Evolutionary conservation across 2,888 invertebrate genomes (phyloP).

Genomic region (Macrosiphum euphorbiae): DNA sequence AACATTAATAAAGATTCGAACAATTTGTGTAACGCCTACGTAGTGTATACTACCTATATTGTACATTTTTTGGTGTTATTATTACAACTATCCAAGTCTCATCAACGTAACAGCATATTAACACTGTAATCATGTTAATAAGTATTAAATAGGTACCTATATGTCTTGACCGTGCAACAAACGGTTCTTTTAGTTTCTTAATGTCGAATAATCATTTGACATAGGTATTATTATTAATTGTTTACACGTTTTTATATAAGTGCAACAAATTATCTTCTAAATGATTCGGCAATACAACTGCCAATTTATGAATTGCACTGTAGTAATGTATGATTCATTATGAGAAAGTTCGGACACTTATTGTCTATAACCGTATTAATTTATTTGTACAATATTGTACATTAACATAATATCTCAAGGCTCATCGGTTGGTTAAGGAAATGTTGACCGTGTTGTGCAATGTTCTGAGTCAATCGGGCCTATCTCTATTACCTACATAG

Average conservation of each 20-base stretch:
- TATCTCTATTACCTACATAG: background rate
- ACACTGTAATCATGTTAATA: background rate
- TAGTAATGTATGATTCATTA: slow-evolving; percentile 43
- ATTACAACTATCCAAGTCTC: background rate
- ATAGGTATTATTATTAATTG: background rate
- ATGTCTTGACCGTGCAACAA: background rate
- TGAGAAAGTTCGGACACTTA: slow-evolving; percentile 36
- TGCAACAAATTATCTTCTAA: no score
- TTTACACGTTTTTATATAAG: no score
- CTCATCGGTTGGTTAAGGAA: background rate
- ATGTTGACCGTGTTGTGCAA: background rate
- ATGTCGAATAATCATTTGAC: background rate
- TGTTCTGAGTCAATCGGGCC: background rate
- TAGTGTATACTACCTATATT: background rate
- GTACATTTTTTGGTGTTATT: background rate
- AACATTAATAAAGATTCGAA: background rate
- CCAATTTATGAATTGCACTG: background rate
- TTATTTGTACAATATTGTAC: slow-evolving; percentile 26
- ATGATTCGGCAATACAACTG: background rate
- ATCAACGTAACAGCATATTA: background rate
- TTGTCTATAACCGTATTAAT: slow-evolving; percentile 16
- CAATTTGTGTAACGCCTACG: background rate
- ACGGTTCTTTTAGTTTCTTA: background rate
- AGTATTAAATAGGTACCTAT: background rate
- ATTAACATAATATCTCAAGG: slow-evolving; percentile 41